Percentiles rank a stretch among this genome's conserved stretches.
Conservation (phyloP, 1,140 invertebrate genomes). For the Aphelenchoides avenae region DNA sequence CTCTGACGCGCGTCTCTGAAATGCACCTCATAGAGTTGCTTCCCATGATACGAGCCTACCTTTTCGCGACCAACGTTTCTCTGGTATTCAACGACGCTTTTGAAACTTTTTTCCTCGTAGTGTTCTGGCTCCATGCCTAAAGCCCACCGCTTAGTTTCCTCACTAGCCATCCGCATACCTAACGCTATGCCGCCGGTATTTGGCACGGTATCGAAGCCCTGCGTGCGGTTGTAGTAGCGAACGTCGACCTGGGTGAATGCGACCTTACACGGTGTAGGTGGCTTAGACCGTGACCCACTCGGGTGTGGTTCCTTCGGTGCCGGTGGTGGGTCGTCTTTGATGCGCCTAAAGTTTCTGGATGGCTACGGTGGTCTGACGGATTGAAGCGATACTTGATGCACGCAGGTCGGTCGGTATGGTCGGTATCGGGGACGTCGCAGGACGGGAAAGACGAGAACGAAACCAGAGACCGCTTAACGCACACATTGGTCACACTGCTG, state of each 20-base stretch:
- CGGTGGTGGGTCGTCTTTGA: background rate
- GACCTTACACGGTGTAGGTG: no score
- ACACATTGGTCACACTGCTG: background rate
- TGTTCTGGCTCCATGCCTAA: constrained; percentile 1
- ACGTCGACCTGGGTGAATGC: no score
- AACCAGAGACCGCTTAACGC: constrained; percentile 2
- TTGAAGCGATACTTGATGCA: background rate
- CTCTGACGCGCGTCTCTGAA: no score
- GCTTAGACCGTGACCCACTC: no score
- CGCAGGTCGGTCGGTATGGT: background rate
- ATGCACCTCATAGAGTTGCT: no score
- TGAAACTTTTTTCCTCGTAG: background rate
- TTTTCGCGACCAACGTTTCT: background rate
- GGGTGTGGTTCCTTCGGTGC: no score
- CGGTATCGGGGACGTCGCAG: background rate
- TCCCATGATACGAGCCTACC: no score
- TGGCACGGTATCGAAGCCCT: constrained; percentile 3
- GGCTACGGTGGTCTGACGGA: background rate
- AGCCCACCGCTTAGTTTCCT: background rate
- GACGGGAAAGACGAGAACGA: constrained; percentile 1
- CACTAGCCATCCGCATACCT: background rate
- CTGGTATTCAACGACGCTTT: background rate
- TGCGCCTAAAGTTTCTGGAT: background rate
- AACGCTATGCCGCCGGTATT: background rate
- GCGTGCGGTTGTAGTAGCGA: no score